Evolutionary conservation across 35 echinoderm and acorn worm genomes (phyloP), one percentile per base, ranked within the genome.

Genomic region (Chiridota heheva): DNA sequence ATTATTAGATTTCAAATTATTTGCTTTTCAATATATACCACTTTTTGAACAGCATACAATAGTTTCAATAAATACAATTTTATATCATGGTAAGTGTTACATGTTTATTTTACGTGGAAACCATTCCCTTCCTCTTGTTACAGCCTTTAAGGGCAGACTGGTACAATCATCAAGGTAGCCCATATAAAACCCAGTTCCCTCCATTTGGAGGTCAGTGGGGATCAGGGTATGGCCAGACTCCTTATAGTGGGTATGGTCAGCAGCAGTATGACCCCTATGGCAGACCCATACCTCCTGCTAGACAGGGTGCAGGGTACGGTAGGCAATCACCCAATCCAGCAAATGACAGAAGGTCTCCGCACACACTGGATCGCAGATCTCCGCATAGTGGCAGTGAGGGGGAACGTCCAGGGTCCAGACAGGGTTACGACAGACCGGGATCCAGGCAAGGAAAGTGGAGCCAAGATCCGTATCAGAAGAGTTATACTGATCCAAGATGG

Each of bases 381-480:
- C 47, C 66, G 8, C 56, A 39, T 3, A 36, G 43, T 38, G 18
- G 30, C 3, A 34, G 42, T 12, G 82, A 63, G n/a, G 43, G 47
- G 36, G 43, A 43, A 37, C 44, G 77, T 41, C 86, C 91, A 17
- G 73, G 63, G 44, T 95, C 91, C 13, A 84, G 86, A 70, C 91
- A 95, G 26, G 91, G 83, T 24, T 44, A 26, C 36, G 73, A 78
- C 29, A 65, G 84, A 20, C 74, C 85, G 31, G 30, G 43, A 7
- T 87, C 85, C 25, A 47, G 73, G 59, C 61, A 79, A 56, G 75
- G 73, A 17, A 66, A 60, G 42, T 56, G 40, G 30, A 2, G 63
- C 58, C 33, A n/a, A n/a, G n/a, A 70, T 18, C 67, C 39, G 44
- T 36, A 70, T 22, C 36, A 28, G 8, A 41, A 36, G 0, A 70